Evolutionary conservation across 2,113 vertebrate genomes (phyloP), one percentile per base, ranked within the genome.

Genomic region (Siniperca knerii): DNA sequence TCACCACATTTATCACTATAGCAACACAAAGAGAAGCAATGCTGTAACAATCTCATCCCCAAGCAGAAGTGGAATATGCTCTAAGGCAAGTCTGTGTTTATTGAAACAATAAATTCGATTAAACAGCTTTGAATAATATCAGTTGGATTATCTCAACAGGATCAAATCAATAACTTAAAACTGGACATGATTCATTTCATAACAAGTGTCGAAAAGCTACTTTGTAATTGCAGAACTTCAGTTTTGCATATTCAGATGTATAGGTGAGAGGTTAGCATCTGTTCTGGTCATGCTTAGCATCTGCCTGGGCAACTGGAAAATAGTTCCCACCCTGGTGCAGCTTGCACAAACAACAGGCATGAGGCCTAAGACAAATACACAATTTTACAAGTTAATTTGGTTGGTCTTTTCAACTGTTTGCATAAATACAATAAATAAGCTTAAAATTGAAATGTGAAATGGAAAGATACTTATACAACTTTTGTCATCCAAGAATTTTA

Each of bases 1-100:
- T 80, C 44, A 44, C 46, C 66, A 66, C 62, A 72, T 90, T 72
- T 79, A 75, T 86, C 89, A 81, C 78, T 60, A 79, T 74, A 55
- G 88, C 74, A 85, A 83, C 64, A 71, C 21, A 52, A 73, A 84
- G 44, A 52, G 20, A 69, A 55, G 64, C 25, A 48, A 40, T 44
- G 9, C 25, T 77, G 15, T 71, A 64, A 67, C 40, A 69, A 21
- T 69, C 25, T 83, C n/a, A 70, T 75, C 61, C 33, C 35, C 12
- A 46, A 62, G 65, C 58, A 40, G n/a, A 52, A 62, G 54, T 4
- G 12, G 20, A 79, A 72, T 57, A 44, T 2, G 35, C 35, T 64
- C 1, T 2, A 55, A 75, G 50, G 13, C 16, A 67, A 66, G 40
- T 57, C 18, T 46, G 55, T 52, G 29, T 29, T 81, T 65, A 62